Evolutionary conservation across 2,888 invertebrate genomes (phyloP), one percentile per base, ranked within the genome.

Genomic region (Drosophila putrida): DNA sequence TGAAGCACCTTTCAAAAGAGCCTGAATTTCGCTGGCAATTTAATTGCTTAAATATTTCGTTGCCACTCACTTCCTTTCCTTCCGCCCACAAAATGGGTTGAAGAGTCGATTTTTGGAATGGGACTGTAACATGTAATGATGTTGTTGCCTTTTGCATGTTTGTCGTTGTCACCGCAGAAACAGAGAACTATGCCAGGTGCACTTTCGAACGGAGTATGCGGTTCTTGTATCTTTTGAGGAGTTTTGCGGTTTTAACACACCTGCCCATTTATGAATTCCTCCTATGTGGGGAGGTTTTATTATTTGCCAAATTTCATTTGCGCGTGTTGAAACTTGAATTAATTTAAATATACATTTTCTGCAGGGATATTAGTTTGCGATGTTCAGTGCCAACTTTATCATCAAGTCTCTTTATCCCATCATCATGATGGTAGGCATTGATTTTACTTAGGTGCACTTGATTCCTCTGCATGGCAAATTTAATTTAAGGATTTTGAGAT

Each of bases 11-110:
- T 53, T 57, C 41, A 38, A 63, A 49, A 25, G 46, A 53, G 27
- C 39, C 33, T 11, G 13, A 61, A 53, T 50, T 60, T 71, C 69
- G 51, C 58, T 72, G 53, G 53, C 62, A 80, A 82, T 75, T 70
- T 63, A 82, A 76, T 79, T 78, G 80, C 78, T 78, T 68, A 69
- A 71, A 70, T 78, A 75, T 78, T 63, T 54, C 55, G 43, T 8
- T 39, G 60, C 35, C 54, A 54, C 51, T 66, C 46, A 51, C 51
- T 73, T 66, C 28, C 43, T 54, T 73, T 66, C 28, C 43, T 27
- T 10, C 50, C n/a, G 49, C 36, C 38, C 54, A 27, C 49, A 20
- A 39, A 15, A n/a, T 15, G 4, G 9, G 43, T n/a, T 10, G 27
- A 2, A 9, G 9, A 9, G 25, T 10, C 6, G 8, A 25, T 25